Base-by-base conservation (phyloP, 2,113 vertebrate genomes). In the Forbesichthys agassizii region DNA sequence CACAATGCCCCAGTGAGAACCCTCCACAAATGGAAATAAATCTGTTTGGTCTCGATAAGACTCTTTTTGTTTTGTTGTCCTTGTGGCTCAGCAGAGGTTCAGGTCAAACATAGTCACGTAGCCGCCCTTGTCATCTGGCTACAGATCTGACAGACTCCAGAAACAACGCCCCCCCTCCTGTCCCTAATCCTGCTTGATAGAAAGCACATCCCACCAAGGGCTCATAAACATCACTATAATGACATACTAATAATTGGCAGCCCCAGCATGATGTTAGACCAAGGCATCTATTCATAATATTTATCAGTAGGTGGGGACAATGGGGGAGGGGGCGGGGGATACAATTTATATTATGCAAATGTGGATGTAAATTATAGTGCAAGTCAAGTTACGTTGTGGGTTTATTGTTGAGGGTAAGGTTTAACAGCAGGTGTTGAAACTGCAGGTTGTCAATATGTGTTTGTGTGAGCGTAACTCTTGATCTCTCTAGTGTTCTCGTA, bases 211-310 rank as follows among this genome's bases (percentile, higher is more conserved):
- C 48, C 48, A 51, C 16, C 42, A 58, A 48, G 48, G 42, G 18
- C 57, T 18, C 47, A 52, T 58, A 72, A 69, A 56, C 68, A 72
- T 66, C 3, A 64, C 63, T 65, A 68, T 51, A n/a, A 55, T 46
- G 49, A 13, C 48, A 66, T 52, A 42, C 46, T 51, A 5, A 20
- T 14, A n/a, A 11, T 1, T 20, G 51, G 71, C 57, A 53, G 13
- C 12, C 47, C 14, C 73, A 64, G 63, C 48, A 5, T 69, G 68
- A 64, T 4, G 20, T 53, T 54, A 48, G 59, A 76, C 56, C 71
- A 42, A 54, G 52, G 14, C 61, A 16, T 54, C 16, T 73, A 73
- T 70, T 66, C 61, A 67, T 75, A 51, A 74, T 57, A 66, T 65
- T 18, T 33, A 42, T 53, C 57, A 64, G 64, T 63, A 76, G 70